Percentiles rank a stretch among this genome's conserved stretches.
These are phyloP conservation scores for Holacanthus passer DNA, from an alignment of 2,113 vertebrate species.

Conservation along the genomic window DNA sequence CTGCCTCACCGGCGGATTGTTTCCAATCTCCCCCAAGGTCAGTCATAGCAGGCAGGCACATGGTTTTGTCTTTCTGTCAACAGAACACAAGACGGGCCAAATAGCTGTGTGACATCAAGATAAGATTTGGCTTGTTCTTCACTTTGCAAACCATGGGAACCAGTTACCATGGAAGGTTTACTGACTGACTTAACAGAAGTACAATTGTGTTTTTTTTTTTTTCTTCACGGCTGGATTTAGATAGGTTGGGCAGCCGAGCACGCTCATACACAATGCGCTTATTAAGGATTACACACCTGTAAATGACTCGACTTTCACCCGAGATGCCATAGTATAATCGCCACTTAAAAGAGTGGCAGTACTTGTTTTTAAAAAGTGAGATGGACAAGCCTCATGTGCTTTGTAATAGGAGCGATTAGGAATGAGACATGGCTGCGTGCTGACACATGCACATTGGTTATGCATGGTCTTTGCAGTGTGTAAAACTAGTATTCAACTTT, in stretches of 20 bases:
- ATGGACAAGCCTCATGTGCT: background rate
- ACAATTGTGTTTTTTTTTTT: constrained; percentile 24
- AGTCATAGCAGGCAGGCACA: constrained; percentile 39
- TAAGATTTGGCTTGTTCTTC: constrained; percentile 59
- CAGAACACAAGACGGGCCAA: constrained; percentile 45
- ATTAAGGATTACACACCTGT: constrained; percentile 37
- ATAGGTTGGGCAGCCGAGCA: constrained; percentile 8
- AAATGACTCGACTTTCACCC: constrained; percentile 42
- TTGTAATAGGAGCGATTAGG: constrained; percentile 39
- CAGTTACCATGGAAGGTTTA: constrained; percentile 25
- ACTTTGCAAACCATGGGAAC: constrained; percentile 56
- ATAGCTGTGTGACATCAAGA: constrained; percentile 61
- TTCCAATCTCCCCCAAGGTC: constrained; percentile 61
- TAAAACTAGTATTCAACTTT: constrained; percentile 5
- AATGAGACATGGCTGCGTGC: constrained; percentile 44
- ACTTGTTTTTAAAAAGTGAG: constrained; percentile 31
- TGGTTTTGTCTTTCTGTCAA: constrained; percentile 69
- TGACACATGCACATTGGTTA: constrained; percentile 46
- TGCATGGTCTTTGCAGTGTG: constrained; percentile 4
- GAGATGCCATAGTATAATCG: constrained; percentile 25
- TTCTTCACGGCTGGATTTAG: constrained; percentile 18
- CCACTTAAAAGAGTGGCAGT: constrained; percentile 27
- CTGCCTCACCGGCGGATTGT: constrained; percentile 35
- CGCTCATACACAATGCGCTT: constrained; percentile 4
- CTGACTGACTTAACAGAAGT: constrained; percentile 37